A percentile compares a stretch with the other conserved stretches of the same genome.
Conservation (phyloP, 2,888 invertebrate species). For the Tineola bisselliella region DNA sequence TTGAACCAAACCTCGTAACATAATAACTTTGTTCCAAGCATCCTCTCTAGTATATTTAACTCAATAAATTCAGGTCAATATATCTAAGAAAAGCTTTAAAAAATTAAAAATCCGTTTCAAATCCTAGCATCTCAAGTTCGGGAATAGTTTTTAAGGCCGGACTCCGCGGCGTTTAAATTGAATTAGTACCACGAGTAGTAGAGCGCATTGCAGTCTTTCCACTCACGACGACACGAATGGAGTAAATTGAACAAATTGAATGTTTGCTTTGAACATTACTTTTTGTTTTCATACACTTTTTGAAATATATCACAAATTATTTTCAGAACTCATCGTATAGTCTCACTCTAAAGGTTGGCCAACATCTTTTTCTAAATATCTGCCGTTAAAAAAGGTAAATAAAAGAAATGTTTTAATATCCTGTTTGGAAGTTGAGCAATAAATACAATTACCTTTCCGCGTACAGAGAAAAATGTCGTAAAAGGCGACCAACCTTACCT, state of each 20-base stretch:
- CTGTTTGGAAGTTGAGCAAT: not conserved
- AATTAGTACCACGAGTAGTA: slow-evolving; percentile 11
- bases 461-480: not conserved
- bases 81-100: not conserved
- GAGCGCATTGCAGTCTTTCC: slow-evolving; percentile 38
- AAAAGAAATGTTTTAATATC: not conserved
- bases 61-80: too few species aligned
- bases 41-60: too few species aligned
- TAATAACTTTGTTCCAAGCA: too few species aligned
- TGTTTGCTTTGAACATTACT: slow-evolving; percentile 28
- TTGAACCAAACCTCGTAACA: too few species aligned
- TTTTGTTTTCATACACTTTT: not conserved
- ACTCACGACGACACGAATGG: slow-evolving; percentile 27
- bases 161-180: slow-evolving; percentile 1
- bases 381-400: not conserved
- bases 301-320: not conserved
- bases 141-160: slow-evolving; percentile 9
- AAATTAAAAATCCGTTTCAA: not conserved
- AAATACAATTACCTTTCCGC: not conserved
- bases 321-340: too few species aligned
- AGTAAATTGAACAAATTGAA: slow-evolving; percentile 47
- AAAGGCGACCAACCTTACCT: not conserved
- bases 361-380: too few species aligned
- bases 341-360: too few species aligned
- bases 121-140: not conserved